A percentile compares a stretch with the other conserved stretches of the same genome.
Conservation (phyloP, 2,797 vertebrate genomes). For the Gallirallus australis region DNA sequence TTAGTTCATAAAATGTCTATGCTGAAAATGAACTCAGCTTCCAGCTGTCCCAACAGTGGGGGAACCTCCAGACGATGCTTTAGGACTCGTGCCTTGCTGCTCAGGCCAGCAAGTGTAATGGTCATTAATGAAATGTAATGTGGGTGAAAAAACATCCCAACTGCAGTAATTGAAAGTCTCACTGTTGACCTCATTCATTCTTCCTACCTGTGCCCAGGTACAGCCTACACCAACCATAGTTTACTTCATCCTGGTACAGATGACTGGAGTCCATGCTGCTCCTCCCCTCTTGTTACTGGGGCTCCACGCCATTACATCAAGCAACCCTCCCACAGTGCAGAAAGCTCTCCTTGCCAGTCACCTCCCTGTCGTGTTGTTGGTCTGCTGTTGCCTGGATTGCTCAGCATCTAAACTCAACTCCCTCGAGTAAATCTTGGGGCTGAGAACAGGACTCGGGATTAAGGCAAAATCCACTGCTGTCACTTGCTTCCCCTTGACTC, state of each 20-base stretch:
- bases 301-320: background rate
- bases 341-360: background rate
- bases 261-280: background rate
- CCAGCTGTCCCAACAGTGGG: background rate
- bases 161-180: background rate
- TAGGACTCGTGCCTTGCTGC: background rate
- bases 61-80: background rate
- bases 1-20: background rate
- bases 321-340: background rate
- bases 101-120: background rate
- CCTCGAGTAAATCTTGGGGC: accelerated
- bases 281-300: background rate
- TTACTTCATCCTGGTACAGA: background rate
- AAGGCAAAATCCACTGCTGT: background rate
- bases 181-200: background rate
- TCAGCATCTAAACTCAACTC: background rate
- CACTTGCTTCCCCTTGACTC: background rate
- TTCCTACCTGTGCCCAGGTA: background rate
- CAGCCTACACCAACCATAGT: background rate
- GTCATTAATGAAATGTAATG: background rate
- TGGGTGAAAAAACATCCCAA: background rate
- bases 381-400: background rate
- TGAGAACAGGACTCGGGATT: background rate
- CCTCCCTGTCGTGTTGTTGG: background rate
- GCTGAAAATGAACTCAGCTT: background rate